These are phyloP conservation scores for Melanotaenia maccullochi DNA, from an alignment of 2,797 vertebrate genomes.

Conservation along the genomic window DNA sequence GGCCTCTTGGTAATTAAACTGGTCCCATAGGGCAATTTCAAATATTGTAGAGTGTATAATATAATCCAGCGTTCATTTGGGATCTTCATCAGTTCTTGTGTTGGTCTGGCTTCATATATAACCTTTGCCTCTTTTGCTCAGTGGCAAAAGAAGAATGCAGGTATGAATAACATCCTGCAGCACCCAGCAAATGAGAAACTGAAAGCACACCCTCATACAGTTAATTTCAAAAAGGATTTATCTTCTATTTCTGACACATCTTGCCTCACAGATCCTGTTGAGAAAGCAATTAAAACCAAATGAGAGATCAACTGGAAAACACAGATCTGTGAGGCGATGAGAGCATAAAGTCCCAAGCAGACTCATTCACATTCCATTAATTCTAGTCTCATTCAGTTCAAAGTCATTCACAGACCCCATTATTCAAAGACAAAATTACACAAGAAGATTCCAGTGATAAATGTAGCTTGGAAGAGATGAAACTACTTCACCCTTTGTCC, in stretches of 20 bases:
- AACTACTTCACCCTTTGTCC: constrained; percentile 46
- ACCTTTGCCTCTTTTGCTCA: constrained; percentile 1
- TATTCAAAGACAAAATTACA: constrained; percentile 69
- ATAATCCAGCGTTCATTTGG: not conserved
- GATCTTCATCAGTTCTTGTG: not conserved
- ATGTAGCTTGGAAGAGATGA: constrained; percentile 58
- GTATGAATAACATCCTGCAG: not conserved
- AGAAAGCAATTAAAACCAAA: constrained; percentile 31
- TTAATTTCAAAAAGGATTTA: constrained; percentile 24
- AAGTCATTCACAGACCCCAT: constrained; percentile 69
- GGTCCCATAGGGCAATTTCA: not conserved
- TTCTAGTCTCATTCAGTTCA: constrained; percentile 64
- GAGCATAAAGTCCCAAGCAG: constrained; percentile 35
- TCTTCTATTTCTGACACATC: constrained; percentile 19
- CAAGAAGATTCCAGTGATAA: constrained; percentile 61
- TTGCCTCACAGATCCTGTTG: constrained; percentile 1
- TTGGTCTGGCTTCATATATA: not conserved
- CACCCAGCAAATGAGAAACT: constrained; percentile 14
- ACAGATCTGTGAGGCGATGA: constrained; percentile 24
- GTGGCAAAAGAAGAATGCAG: not conserved
- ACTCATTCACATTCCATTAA: constrained; percentile 64
- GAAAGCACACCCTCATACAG: not conserved
- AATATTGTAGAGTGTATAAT: not conserved
- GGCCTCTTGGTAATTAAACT: constrained; percentile 12
- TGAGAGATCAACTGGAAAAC: constrained; percentile 31